A percentile compares a stretch with the other conserved stretches of the same genome.
These are phyloP conservation scores for Alcedo atthis DNA, from an alignment of 2,797 vertebrate genomes.

Conservation along the genomic window DNA sequence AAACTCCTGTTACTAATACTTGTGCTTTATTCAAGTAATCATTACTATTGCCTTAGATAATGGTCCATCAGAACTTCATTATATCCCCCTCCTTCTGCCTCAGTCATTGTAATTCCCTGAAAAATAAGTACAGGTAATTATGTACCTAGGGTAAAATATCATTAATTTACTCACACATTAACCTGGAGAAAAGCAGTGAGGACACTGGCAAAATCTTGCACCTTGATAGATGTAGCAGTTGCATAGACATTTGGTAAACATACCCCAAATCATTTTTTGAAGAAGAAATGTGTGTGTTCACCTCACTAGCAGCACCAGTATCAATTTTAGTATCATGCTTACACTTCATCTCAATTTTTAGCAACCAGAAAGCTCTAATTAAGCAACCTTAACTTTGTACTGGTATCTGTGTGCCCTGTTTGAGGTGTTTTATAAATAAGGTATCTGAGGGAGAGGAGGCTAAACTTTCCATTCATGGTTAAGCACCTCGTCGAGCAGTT, in stretches of 20 bases:
- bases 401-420: not conserved
- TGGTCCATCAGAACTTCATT: not conserved
- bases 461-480: not conserved
- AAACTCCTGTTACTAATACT: not conserved
- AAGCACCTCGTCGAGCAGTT: not conserved
- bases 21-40: not conserved
- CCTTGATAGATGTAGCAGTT: not conserved
- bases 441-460: not conserved
- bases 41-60: not conserved
- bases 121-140: not conserved
- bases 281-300: not conserved
- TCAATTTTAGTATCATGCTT: not conserved
- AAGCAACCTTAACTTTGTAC: not conserved
- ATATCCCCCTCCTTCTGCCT: not conserved
- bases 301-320: not conserved
- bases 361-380: not conserved
- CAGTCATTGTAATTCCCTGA: not conserved
- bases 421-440: not conserved
- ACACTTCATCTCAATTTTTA: not conserved
- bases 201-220: not conserved
- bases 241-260: not conserved
- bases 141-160: not conserved
- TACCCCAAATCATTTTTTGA: not conserved
- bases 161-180: not conserved
- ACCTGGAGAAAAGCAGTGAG: not conserved